These are phyloP conservation scores for Lasioglossum malachurum DNA, from an alignment of 2,888 invertebrate species.

Conservation along the genomic window DNA sequence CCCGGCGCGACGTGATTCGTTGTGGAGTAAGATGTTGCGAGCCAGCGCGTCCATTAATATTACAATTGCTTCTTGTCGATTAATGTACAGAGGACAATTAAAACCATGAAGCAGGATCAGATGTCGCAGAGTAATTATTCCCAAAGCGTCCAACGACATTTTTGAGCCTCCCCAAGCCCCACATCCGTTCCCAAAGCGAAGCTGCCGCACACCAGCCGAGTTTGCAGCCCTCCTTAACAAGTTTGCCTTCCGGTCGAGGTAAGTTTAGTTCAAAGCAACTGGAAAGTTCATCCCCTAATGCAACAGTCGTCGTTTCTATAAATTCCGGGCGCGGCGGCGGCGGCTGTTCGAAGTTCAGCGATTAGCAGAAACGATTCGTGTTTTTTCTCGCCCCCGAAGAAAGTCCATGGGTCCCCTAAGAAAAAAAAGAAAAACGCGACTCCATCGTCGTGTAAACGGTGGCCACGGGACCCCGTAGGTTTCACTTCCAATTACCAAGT, in stretches of 20 bases:
- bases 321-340: not conserved
- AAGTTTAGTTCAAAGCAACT: slow-evolving; percentile 1
- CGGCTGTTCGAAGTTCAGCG: not conserved
- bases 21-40: not conserved
- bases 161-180: not conserved
- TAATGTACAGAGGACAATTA: not conserved
- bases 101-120: not conserved
- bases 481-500: slow-evolving; percentile 62
- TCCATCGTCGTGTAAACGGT: not conserved
- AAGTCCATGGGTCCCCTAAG: not conserved
- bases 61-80: not conserved
- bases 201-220: not conserved
- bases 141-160: not conserved
- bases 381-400: not conserved
- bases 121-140: not conserved
- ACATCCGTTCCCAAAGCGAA: not conserved
- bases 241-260: not conserved
- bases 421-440: not conserved
- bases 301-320: not conserved
- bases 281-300: slow-evolving; percentile 4
- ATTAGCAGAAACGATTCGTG: not conserved
- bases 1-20: not conserved
- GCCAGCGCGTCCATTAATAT: too few species aligned
- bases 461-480: not conserved
- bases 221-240: not conserved